Base-by-base conservation (phyloP, 2,888 invertebrate species). In the Troilus luridus region DNA sequence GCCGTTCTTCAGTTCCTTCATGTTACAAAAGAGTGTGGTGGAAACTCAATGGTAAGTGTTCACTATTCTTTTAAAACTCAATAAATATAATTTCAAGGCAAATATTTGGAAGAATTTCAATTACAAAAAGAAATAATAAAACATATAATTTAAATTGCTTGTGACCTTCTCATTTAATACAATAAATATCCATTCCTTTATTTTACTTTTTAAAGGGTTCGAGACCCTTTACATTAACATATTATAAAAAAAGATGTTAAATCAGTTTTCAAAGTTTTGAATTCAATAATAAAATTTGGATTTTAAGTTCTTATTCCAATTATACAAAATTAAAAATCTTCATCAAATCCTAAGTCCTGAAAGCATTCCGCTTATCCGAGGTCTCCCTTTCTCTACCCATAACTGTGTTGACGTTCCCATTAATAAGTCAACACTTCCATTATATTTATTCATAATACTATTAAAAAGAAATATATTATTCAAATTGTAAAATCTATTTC, bases 11-110 rank as follows among this genome's bases (percentile, higher is more conserved):
- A 98, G 93, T 95, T 99, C 92, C 95, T 98, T 88, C 96, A 97
- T 93, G 96, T 97, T 0, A 96, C 98, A 2, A 98, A 98, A 93
- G 97, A 98, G 93, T 96, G 98, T 0, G 99, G 97, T 0, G 99
- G 99, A 8, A 99, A 99, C 95, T 98, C 98, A 0, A 97, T 97
- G 94, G 97, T 96, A 92, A 94, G 67, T 56, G 56, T 60, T 41
- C 72, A 67, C 12, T 5, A 24, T 24, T 24, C 3, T 62, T 62
- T 64, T 11, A 14, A 41, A 41, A 9, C n/a, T 10, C n/a, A 14
- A 67, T 24, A 67, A 67, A 14, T 67, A 9, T 1, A 64, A 64
- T 64, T 64, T 64, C n/a, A 21, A 62, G 19, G 19, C 21, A 62
- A 21, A 62, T 21, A 62, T 62, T 62, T 10, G 62, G 21, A 62